These are phyloP conservation scores for Meloe dianella DNA, from an alignment of 2,888 invertebrate species.

Conservation along the genomic window DNA sequence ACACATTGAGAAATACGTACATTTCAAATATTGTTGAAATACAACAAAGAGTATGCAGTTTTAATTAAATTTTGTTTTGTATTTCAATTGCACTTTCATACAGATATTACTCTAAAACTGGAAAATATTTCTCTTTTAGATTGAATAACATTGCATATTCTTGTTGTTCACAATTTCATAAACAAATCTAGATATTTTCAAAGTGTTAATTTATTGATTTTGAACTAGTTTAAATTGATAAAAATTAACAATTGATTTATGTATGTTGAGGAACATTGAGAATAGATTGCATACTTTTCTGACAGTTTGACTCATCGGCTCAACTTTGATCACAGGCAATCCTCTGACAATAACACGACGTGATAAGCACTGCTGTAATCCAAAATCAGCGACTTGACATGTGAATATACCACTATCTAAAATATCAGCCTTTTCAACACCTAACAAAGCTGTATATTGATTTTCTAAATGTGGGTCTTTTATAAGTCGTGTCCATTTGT, in stretches of 20 bases:
- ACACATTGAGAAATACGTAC: constrained; percentile 13
- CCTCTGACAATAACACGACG: constrained; percentile 67
- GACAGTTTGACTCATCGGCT: constrained; percentile 73
- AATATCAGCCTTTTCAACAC: constrained; percentile 72
- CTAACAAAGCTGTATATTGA: constrained; percentile 72
- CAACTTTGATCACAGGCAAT: constrained; percentile 71
- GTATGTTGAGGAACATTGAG: not conserved
- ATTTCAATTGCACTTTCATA: too few species aligned
- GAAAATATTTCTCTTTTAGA: too few species aligned
- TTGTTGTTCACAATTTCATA: too few species aligned
- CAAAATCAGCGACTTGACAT: constrained; percentile 76
- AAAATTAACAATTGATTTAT: too few species aligned
- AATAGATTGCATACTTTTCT: constrained; percentile 71
- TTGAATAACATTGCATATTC: too few species aligned
- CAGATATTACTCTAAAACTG: too few species aligned
- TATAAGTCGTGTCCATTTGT: constrained; percentile 70
- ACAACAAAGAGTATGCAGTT: too few species aligned
- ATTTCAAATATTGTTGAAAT: too few species aligned
- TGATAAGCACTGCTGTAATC: constrained; percentile 72
- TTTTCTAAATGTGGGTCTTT: constrained; percentile 62
- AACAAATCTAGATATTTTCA: too few species aligned
- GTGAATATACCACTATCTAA: constrained; percentile 81
- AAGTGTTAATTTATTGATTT: too few species aligned
- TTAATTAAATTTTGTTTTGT: too few species aligned
- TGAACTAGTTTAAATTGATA: too few species aligned